Percentiles rank a stretch among this genome's conserved stretches.
Evolutionary conservation across 2,888 invertebrate species (phyloP).

Genomic region (Julus scandinavius): DNA sequence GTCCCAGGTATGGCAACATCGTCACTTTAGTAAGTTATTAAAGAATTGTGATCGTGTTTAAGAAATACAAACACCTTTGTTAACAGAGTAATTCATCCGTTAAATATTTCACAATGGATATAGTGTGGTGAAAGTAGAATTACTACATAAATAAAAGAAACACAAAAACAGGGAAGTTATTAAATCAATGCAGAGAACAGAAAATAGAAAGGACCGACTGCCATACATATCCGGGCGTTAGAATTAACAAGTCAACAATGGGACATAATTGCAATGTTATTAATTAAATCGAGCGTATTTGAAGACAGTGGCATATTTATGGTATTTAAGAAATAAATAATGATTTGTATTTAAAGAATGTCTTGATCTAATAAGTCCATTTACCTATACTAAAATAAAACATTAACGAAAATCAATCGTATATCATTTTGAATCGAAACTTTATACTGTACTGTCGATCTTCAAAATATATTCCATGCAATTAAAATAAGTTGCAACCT

Average conservation of each 20-base stretch:
- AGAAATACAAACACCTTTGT: background rate
- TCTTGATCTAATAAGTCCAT: too few species aligned
- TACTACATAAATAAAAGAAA: background rate
- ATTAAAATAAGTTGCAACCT: background rate
- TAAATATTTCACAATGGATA: slow-evolving; percentile 19
- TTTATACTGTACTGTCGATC: background rate
- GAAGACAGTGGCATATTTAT: background rate
- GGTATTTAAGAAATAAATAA: background rate
- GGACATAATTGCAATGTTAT: slow-evolving; percentile 34
- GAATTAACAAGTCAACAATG: background rate
- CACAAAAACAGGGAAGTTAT: slow-evolving; percentile 15
- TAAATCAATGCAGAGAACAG: background rate
- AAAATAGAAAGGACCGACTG: background rate
- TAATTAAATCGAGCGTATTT: slow-evolving; percentile 16
- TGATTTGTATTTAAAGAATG: too few species aligned
- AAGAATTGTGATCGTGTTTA: background rate
- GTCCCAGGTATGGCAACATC: too few species aligned
- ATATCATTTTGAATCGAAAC: background rate
- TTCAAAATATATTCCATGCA: background rate
- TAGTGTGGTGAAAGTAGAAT: slow-evolving; percentile 13
- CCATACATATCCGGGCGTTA: background rate
- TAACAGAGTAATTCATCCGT: slow-evolving; percentile 6
- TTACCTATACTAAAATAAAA: too few species aligned
- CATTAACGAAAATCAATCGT: too few species aligned
- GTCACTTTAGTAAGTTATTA: background rate